These are phyloP conservation scores for Amphilophus citrinellus DNA, from an alignment of 2,113 vertebrate genomes.

Conservation along the genomic window DNA sequence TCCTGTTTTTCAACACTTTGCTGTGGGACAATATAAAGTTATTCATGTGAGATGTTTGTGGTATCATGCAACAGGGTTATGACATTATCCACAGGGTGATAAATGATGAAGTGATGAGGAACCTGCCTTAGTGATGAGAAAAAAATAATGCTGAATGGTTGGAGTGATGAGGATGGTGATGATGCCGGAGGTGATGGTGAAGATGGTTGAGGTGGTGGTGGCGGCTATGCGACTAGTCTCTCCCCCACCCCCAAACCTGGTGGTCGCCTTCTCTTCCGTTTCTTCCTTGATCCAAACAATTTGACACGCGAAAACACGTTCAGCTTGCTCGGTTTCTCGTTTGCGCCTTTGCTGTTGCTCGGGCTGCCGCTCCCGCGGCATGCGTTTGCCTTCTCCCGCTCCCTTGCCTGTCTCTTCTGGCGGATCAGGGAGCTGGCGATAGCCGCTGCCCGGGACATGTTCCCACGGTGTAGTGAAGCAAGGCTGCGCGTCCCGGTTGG, in stretches of 20 bases:
- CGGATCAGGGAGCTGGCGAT: conserved; percentile 99
- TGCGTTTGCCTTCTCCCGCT: conserved; percentile 95
- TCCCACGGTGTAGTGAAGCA: conserved; percentile 59
- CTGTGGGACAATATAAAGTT: conserved; percentile 40
- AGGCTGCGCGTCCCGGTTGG: conserved; percentile 58
- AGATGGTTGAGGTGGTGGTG: conserved; percentile 27
- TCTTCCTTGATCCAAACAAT: conserved; percentile 96
- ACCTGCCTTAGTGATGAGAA: conserved; percentile 20
- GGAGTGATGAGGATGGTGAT: conserved; percentile 28
- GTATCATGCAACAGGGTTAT: conserved; percentile 42
- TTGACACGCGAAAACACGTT: conserved; percentile 98
- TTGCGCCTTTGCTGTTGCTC: conserved; percentile 92
- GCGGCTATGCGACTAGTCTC: background rate
- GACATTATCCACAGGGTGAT: conserved; percentile 1
- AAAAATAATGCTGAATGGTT: conserved; percentile 46
- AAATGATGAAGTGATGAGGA: conserved; percentile 26
- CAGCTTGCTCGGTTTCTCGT: conserved; percentile 93
- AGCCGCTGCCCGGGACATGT: conserved; percentile 94
- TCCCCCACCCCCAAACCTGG: conserved; percentile 87
- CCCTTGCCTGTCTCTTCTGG: conserved; percentile 96
- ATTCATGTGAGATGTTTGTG: conserved; percentile 15
- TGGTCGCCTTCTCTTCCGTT: conserved; percentile 90
- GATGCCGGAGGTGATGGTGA: conserved; percentile 26
- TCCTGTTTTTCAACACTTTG: conserved; percentile 4
- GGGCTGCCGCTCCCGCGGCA: conserved; percentile 96